Percentiles rank a stretch among this genome's conserved stretches.
phyloP scores from a whole-genome alignment of 2,888 invertebrate species.

The Morpho achilles region DNA sequence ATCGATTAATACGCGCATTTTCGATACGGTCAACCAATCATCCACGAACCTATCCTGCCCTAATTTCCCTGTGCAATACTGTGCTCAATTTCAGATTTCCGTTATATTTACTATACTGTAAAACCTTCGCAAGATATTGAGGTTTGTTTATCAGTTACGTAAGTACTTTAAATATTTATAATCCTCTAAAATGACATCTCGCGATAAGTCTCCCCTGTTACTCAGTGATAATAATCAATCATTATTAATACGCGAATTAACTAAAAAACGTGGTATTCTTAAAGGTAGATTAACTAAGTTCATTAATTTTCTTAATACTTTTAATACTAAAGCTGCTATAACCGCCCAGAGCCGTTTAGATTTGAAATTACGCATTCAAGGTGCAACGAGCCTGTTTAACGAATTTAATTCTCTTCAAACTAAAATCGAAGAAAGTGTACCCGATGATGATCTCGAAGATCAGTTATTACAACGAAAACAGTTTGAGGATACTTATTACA shows the following conservation, averaged over 20 bases:
- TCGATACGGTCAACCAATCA: too few species aligned
- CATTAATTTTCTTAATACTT: neutral
- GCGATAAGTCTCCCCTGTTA: too few species aligned
- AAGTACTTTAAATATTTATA: too few species aligned
- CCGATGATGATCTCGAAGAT: neutral
- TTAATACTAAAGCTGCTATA: neutral
- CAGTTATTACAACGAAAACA: neutral
- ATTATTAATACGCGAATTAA: neutral
- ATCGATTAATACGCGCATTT: too few species aligned
- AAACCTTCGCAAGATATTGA: too few species aligned
- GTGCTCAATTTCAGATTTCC: too few species aligned
- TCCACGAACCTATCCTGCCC: too few species aligned
- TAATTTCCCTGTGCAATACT: too few species aligned
- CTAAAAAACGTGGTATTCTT: neutral
- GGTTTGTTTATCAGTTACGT: too few species aligned
- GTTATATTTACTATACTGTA: too few species aligned
- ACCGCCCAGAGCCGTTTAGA: neutral
- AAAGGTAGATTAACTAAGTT: slow-evolving; percentile 1
- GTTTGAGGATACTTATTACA: neutral
- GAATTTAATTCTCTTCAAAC: slow-evolving; percentile 1
- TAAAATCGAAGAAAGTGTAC: neutral
- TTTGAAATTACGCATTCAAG: slow-evolving; percentile 1
- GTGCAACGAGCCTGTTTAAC: neutral
- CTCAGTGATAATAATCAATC: too few species aligned
- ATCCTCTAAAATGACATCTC: too few species aligned